Percentiles rank a stretch among this genome's conserved stretches.
phyloP scores from a whole-genome alignment of 92 coral and sea anemone species.

The Palythoa grandis region DNA sequence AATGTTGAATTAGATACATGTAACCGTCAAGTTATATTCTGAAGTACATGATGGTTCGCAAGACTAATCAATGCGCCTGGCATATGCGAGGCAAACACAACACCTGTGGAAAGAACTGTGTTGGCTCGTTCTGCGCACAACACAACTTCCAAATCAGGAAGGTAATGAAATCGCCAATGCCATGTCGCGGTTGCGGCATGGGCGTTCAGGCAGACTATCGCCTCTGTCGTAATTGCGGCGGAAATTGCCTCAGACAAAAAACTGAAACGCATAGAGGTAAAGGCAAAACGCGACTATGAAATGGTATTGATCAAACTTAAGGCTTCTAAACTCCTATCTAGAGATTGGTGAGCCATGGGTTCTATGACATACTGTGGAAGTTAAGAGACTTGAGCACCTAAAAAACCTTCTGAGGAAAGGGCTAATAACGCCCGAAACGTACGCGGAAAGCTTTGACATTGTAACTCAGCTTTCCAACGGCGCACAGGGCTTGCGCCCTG shows the following conservation, averaged over 20 bases:
- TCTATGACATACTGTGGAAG: background rate
- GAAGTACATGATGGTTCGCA: conserved; percentile 1
- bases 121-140: conserved; percentile 15
- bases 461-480: conserved; percentile 23
- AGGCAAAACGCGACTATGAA: conserved; percentile 2
- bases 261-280: conserved; percentile 5
- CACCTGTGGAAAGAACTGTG: conserved; percentile 14
- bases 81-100: conserved; percentile 24
- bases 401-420: background rate
- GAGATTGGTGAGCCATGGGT: background rate
- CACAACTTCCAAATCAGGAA: conserved; percentile 27
- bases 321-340: conserved; percentile 10
- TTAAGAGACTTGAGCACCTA: background rate
- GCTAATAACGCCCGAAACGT: background rate
- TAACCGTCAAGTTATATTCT: conserved; percentile 22
- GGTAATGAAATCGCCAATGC: conserved; percentile 21
- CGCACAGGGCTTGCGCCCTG: background rate
- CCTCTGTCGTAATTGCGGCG: conserved; percentile 11
- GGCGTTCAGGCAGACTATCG: conserved; percentile 23
- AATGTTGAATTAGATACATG: too few species aligned
- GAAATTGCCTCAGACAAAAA: conserved; percentile 1
- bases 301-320: conserved; percentile 7
- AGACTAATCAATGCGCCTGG: conserved; percentile 19
- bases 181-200: conserved; percentile 9
- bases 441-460: conserved; percentile 1